These are phyloP conservation scores for Phyllostomus hastatus DNA, from an alignment of 2,113 vertebrate genomes.

Conservation along the genomic window DNA sequence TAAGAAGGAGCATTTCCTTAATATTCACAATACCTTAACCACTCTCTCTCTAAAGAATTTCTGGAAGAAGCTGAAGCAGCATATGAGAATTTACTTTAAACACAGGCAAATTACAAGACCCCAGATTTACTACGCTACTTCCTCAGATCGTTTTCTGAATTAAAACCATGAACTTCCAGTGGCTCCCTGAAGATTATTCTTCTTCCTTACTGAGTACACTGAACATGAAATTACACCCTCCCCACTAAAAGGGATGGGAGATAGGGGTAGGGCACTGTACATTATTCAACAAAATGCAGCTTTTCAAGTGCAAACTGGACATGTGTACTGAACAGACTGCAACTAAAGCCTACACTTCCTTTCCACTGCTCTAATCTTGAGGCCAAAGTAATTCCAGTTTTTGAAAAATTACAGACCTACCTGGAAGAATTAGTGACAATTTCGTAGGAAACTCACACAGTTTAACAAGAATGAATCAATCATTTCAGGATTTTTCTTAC, in stretches of 20 bases:
- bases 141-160: slow-evolving; percentile 1
- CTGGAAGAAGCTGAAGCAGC: not conserved
- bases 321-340: not conserved
- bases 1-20: not conserved
- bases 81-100: not conserved
- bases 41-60: not conserved
- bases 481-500: slow-evolving; percentile 13
- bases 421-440: not conserved
- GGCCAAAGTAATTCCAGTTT: not conserved
- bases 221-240: slow-evolving; percentile 7
- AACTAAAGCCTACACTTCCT: not conserved
- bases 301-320: slow-evolving; percentile 1
- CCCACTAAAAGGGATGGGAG: not conserved
- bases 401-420: slow-evolving; percentile 16
- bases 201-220: slow-evolving; percentile 13
- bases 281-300: not conserved
- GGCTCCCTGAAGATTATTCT: not conserved
- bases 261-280: not conserved
- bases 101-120: not conserved
- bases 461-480: slow-evolving; percentile 41
- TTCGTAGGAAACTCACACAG: slow-evolving; percentile 31
- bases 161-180: not conserved
- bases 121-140: not conserved
- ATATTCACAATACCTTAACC: not conserved
- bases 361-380: not conserved